Percentiles rank a stretch among this genome's conserved stretches.
Conservation (phyloP, 2,113 vertebrate genomes). For the Garra rufa region DNA sequence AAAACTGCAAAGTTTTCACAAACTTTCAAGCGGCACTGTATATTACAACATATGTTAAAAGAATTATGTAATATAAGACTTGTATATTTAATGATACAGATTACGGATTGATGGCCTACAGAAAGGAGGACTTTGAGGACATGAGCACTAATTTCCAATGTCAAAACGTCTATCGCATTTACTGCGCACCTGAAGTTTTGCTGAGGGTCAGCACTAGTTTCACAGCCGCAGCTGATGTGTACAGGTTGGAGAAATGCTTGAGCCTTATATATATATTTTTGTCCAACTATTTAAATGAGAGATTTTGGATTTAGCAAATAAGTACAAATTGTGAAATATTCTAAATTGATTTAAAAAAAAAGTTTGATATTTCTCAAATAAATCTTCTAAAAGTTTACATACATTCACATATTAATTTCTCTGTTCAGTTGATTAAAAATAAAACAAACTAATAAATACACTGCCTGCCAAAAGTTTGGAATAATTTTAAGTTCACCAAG, state of each 20-base stretch:
- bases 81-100: conserved; percentile 61
- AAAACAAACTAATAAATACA: neutral
- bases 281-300: neutral
- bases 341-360: neutral
- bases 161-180: conserved; percentile 65
- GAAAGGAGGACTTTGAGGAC: conserved; percentile 74
- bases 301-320: neutral
- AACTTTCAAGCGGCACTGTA: too few species aligned
- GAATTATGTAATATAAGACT: neutral
- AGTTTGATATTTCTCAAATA: neutral
- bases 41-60: neutral
- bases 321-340: neutral
- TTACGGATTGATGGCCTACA: conserved; percentile 72
- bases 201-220: conserved; percentile 61
- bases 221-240: conserved; percentile 72
- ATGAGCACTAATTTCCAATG: conserved; percentile 62
- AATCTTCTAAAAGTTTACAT: neutral
- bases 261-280: neutral
- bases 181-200: conserved; percentile 76
- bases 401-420: neutral
- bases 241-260: conserved; percentile 64
- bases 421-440: neutral
- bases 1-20: too few species aligned
- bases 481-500: too few species aligned
- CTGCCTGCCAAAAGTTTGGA: too few species aligned